Evolutionary conservation across 1,140 invertebrate species (phyloP).

Genomic region (Portunus trituberculatus): DNA sequence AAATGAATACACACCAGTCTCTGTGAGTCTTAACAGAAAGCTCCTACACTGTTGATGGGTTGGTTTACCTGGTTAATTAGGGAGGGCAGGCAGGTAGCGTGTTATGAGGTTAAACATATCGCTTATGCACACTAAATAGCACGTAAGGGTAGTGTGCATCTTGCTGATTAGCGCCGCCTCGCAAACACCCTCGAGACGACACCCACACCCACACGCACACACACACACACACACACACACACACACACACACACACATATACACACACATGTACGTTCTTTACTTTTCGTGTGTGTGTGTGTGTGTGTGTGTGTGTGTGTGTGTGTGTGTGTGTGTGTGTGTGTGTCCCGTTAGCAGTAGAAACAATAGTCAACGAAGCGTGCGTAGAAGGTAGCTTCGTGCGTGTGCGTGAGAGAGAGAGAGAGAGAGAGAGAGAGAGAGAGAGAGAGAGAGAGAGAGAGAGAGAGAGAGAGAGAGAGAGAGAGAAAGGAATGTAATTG

Average conservation of each 20-base stretch:
- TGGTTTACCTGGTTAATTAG: background rate
- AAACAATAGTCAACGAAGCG: too few relatives aligned
- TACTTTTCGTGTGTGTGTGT: background rate
- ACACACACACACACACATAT: constrained; percentile 55
- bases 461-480: background rate
- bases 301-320: background rate
- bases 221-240: constrained; percentile 64
- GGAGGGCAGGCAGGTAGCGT: background rate
- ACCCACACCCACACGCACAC: constrained; percentile 59
- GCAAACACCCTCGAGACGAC: constrained; percentile 25
- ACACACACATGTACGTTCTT: constrained; percentile 34
- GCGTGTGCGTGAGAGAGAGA: background rate
- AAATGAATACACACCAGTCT: background rate
- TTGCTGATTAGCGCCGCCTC: constrained; percentile 13
- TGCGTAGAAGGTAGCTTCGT: background rate
- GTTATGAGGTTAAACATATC: background rate
- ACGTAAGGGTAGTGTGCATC: constrained; percentile 34
- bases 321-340: background rate
- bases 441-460: constrained; percentile 36
- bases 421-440: background rate
- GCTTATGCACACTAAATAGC: constrained; percentile 30
- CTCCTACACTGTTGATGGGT: background rate
- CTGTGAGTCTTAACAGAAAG: background rate
- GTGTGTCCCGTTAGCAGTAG: background rate
- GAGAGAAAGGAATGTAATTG: background rate